Base-by-base conservation (phyloP, 1,140 invertebrate genomes). In the Lasioglossum baleicum region DNA sequence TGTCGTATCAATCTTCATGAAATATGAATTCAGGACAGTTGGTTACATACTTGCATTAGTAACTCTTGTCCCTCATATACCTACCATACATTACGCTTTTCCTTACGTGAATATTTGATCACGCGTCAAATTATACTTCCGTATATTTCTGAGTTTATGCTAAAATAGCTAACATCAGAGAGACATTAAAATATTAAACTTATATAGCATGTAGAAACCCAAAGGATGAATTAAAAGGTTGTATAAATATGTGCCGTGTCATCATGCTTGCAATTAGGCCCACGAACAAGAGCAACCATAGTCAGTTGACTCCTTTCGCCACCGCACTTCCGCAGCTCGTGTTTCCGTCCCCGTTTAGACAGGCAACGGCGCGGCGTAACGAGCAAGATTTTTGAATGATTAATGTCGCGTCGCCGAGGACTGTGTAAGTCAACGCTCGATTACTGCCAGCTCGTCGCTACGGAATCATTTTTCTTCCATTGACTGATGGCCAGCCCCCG, bases 381-480 rank as follows among this genome's bases (percentile, higher is more conserved):
- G 26, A 67, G 48, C 44, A 65, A 75, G 51, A 74, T 68, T 80
- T 75, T 60, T 66, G 53, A 68, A 75, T 80, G 78, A 80, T 80
- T 68, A 75, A 80, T 80, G 78, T 61, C 64, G 26, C 53, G 78
- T 75, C 64, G 53, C 71, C 8, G 53, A 42, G 64, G 63, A 61
- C 42, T 22, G 78, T 61, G 63, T 68, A 51, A 75, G 64, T 26
- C 78, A 42, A 26, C 15, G 78, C 63, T 80, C 78, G 78, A 80
- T 80, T 80, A 80, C 68, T 68, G 72, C 63, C 71, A 74, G 71
- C 2, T 63, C 2, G 31, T 8, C 42, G 51, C 75, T 2, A 13
- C 20, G 17, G 40, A 66, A 81, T 78, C 80, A 81, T 81, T 81
- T 81, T 81, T 81, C 80, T 71, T 78, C 80, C 74, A 71, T 77